Base-by-base conservation (phyloP, 2,797 vertebrate species). In the Trichosurus vulpecula region DNA sequence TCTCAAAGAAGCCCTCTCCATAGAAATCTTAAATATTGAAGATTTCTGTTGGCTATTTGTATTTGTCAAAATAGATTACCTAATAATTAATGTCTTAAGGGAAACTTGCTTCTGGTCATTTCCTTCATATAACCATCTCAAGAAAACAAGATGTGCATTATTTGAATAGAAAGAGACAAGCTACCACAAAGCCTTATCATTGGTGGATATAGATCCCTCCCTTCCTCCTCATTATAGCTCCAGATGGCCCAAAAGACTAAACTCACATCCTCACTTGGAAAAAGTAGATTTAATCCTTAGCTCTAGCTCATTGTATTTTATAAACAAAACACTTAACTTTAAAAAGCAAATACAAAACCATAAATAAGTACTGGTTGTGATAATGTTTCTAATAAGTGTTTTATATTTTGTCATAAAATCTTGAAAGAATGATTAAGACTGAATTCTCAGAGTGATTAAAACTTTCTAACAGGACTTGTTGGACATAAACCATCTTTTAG, bases 361-460 rank as follows among this genome's bases (percentile, higher is more conserved):
- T 41, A 74, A 25, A 74, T 87, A 87, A 47, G 22, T 87, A 87
- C 22, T 87, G 41, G 8, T 51, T 87, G 9, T 87, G 22, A 87
- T 81, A 47, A 47, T 81, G 58, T 93, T 91, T 41, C 61, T 90
- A 54, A 66, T 25, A 90, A 41, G 56, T 47, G 91, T 29, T 96
- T 96, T 92, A 54, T 92, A 66, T 66, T 94, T 47, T 0, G 35
- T 30, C 54, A 92, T 89, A 94, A 93, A 58, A 91, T 90, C 5
- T 74, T 52, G 11, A 91, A 94, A 54, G 16, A 95, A 5, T 94
- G 81, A 93, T 96, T 55, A 91, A 96, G 54, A 66, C 57, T 87
- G 25, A 92, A 31, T 95, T 91, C 47, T 92, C 47, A 94, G 95
- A 96, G 58, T 93, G 87, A 90, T 61, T 96, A 96, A 95, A 93